Percentiles rank a stretch among this genome's conserved stretches.
These are phyloP conservation scores for Chaetorhynchus papuensis DNA, from an alignment of 2,113 vertebrate species.

Conservation along the genomic window DNA sequence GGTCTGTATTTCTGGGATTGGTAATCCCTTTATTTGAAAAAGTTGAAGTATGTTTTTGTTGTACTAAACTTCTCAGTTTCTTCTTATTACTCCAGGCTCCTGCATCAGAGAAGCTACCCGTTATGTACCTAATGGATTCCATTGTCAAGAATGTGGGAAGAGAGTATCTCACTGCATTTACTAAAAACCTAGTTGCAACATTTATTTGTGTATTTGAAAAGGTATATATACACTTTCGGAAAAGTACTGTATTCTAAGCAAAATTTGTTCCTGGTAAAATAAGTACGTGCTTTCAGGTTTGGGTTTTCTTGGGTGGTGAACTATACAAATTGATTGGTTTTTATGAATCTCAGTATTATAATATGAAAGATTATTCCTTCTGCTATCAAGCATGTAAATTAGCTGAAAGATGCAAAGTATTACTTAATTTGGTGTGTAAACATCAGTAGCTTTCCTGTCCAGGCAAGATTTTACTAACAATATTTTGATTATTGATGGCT, in stretches of 20 bases:
- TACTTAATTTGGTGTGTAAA: background rate
- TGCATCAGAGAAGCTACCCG: conserved; percentile 93
- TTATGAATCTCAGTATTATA: background rate
- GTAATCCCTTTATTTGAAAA: conserved; percentile 63
- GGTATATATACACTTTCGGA: conserved; percentile 88
- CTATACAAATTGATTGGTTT: background rate
- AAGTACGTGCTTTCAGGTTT: conserved; percentile 67
- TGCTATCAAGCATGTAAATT: background rate
- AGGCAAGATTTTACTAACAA: background rate
- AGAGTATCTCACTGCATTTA: conserved; percentile 98
- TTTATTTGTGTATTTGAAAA: conserved; percentile 99
- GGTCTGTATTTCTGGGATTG: conserved; percentile 70
- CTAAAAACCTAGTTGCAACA: conserved; percentile 99
- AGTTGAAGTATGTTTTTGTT: conserved; percentile 67
- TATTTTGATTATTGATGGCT: background rate
- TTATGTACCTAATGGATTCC: conserved; percentile 99
- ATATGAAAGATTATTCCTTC: background rate
- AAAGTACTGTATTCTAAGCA: conserved; percentile 63
- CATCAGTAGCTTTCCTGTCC: background rate
- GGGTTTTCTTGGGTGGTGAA: conserved; percentile 67
- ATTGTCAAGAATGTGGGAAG: conserved; percentile 99
- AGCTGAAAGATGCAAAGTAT: background rate
- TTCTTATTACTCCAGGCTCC: conserved; percentile 97
- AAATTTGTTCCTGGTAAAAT: conserved; percentile 69
- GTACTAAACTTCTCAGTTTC: conserved; percentile 99